Evolutionary conservation across 2,797 vertebrate species (phyloP).

Genomic region (Eulemur coronatus): DNA sequence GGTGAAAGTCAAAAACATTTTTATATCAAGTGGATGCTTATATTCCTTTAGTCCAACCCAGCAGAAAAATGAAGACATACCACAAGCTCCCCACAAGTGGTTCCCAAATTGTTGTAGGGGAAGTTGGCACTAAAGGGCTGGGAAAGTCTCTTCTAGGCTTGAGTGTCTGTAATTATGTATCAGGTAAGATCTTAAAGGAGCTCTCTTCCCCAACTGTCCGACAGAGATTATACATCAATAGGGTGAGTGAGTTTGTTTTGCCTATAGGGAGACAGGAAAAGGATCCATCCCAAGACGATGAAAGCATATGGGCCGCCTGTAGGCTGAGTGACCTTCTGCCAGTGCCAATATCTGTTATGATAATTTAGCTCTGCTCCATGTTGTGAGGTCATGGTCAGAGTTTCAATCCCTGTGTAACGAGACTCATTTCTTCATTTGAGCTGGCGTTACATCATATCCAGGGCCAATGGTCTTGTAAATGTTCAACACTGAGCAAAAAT

Average conservation of each 20-base stretch:
- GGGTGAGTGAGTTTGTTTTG: neutral
- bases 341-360: neutral
- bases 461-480: neutral
- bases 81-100: neutral
- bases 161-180: neutral
- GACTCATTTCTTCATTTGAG: neutral
- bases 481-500: neutral
- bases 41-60: neutral
- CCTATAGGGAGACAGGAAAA: neutral
- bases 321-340: neutral
- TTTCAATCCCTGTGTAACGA: neutral
- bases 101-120: neutral
- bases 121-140: neutral
- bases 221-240: neutral
- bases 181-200: neutral
- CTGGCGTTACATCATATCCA: neutral
- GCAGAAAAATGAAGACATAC: neutral
- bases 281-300: neutral
- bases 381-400: neutral
- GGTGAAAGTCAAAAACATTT: constrained; percentile 1
- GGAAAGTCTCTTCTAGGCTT: neutral
- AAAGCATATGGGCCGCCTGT: neutral
- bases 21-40: neutral
- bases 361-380: neutral
- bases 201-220: neutral